Evolutionary conservation across 2,888 invertebrate genomes (phyloP), one percentile per base, ranked within the genome.

Genomic region (Chromoteleia sp.): DNA sequence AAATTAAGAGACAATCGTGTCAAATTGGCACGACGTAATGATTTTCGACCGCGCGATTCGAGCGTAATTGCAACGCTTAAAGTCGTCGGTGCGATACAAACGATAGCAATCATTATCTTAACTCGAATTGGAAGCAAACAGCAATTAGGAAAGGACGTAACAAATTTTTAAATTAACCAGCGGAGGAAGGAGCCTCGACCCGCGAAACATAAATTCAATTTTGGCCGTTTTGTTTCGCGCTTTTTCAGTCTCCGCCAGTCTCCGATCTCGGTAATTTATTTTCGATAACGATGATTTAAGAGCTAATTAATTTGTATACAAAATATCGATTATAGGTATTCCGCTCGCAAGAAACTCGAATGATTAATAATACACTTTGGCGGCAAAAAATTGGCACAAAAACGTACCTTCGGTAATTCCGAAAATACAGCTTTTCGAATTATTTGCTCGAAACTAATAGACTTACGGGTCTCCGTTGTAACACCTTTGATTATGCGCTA

Each of bases 401-500:
- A 33, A 33, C 8, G 33, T 33, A 8, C 1, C 7, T 33, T 8
- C 7, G 1, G 45, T 21, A 17, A n/a, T 43, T 39, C 12, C 33
- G 8, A 8, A 33, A 39, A 39, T 3, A 21, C 10, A 10, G 2
- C 5, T 63, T 67, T 67, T 54, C 36, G 43, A 10, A 19, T 48
- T 25, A 43, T 29, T 43, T 5, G 56, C 12, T 21, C 17, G 21
- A 45, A 56, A 33, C 36, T 70, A 48, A 58, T 48, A 33, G 21
- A 45, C 29, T n/a, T 45, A 41, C 48, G 15, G 30, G 30, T 14
- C 25, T 39, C 30, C 12, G 14, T 30, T 50, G 50, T 59, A 39
- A 50, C 56, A 50, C 59, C 19, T 71, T 41, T 41, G 59, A 71
- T 71, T 59, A 71, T 59, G 17, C 17, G 17, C 71, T 59, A 71